Conservation (phyloP, 1,140 invertebrate genomes). For the Panagrolaimus sp. region DNA sequence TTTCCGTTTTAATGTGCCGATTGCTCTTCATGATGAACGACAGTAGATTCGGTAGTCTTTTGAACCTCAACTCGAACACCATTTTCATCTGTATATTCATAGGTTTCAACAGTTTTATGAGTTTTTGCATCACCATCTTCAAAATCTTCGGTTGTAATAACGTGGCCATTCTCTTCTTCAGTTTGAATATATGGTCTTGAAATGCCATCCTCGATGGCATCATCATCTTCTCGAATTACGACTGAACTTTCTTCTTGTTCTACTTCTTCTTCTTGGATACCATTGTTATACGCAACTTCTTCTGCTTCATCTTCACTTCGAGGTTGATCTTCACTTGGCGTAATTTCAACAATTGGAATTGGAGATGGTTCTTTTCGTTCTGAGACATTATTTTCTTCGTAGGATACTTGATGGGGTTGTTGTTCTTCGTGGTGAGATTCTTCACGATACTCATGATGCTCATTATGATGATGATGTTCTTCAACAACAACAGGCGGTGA, state of each 20-base stretch:
- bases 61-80: slow-evolving; percentile 19
- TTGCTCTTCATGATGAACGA: not conserved
- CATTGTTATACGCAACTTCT: no score
- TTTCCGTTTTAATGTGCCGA: not conserved
- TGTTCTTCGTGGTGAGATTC: no score
- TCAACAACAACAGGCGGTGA: not conserved
- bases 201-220: not conserved
- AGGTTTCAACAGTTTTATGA: slow-evolving; percentile 5
- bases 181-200: not conserved
- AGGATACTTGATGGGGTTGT: no score
- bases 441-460: not conserved
- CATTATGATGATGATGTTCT: not conserved
- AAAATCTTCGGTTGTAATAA: not conserved
- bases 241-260: not conserved
- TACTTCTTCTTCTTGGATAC: no score
- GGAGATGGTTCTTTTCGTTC: no score
- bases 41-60: slow-evolving; percentile 21
- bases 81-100: slow-evolving; percentile 16
- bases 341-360: no score
- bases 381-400: no score
- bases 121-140: slow-evolving; percentile 5
- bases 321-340: no score
- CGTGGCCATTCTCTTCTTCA: not conserved
- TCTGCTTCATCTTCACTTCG: no score
- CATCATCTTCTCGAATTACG: not conserved